Base-by-base conservation (phyloP, 2,888 invertebrate genomes). In the Stenolophus ochropezus region DNA sequence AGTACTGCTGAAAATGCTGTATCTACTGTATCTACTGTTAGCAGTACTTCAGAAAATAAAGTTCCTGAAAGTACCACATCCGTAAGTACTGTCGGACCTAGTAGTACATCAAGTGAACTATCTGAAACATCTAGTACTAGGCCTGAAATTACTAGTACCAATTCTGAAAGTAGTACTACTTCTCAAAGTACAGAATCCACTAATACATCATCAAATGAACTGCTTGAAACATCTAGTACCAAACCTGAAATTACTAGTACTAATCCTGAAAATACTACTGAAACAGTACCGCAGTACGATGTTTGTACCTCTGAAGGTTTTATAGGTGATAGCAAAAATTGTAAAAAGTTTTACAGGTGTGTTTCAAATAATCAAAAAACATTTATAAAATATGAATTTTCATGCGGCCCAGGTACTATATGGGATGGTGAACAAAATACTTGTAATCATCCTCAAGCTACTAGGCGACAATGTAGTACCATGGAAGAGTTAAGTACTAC, bases 291-390 rank as follows among this genome's bases (percentile, higher is more conserved):
- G 20, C 47, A 74, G 6, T 53, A 23, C 16, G 87, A 89, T 82
- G 85, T 86, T 74, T 95, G 95, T 86, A 89, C 88, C n/a, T 87
- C 89, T 83, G 94, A 94, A 87, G 96, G 96, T 71, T 96, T 94
- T 87, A 91, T 93, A 86, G 92, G 93, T 11, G 93, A 96, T 88
- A 90, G 91, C 49, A 89, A 89, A 58, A 91, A 95, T 86, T 96
- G 96, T 86, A 92, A 91, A 82, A 94, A 93, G 87, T 96, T 96
- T 89, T 95, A 94, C 87, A 91, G 95, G 84, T 96, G 96, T 88
- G 94, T 95, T 20, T 90, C 91, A 82, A 91, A 92, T 86, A 93
- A 92, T 0, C 89, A 91, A 25, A 33, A 11, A 33, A 33, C 16
- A 6, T 94, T 90, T 85, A 92, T 89, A 65, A 93, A 92, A 88